Evolutionary conservation across 1,140 invertebrate genomes (phyloP).

Genomic region (Acromyrmex echinatior): DNA sequence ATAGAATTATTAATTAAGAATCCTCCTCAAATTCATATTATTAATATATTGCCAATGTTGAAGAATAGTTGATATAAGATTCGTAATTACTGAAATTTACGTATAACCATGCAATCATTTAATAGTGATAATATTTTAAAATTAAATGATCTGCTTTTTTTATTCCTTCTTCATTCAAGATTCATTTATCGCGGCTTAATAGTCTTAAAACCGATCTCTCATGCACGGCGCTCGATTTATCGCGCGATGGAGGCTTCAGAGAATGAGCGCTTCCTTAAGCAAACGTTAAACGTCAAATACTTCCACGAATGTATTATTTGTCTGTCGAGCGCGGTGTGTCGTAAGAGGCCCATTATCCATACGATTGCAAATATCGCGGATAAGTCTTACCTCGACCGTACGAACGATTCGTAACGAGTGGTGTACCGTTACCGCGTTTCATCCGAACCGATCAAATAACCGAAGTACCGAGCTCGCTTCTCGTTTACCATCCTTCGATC

Average conservation of each 20-base stretch:
- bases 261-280: slow-evolving; percentile 21
- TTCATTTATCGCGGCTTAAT: background rate
- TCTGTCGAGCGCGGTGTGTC: background rate
- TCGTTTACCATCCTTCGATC: slow-evolving; percentile 36
- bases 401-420: slow-evolving; percentile 22
- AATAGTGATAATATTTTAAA: too few species aligned
- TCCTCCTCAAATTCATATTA: too few species aligned
- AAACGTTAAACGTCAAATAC: slow-evolving; percentile 33
- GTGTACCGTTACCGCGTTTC: slow-evolving; percentile 55
- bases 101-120: too few species aligned
- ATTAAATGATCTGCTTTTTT: background rate
- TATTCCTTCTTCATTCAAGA: background rate
- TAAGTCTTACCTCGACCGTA: slow-evolving; percentile 12
- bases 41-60: too few species aligned
- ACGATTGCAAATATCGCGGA: slow-evolving; percentile 50
- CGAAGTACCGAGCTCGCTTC: slow-evolving; percentile 26
- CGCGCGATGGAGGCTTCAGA: background rate
- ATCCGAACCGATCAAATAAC: slow-evolving; percentile 67
- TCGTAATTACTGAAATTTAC: too few species aligned
- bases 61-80: too few species aligned
- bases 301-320: slow-evolving; percentile 39
- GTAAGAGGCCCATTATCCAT: slow-evolving; percentile 44
- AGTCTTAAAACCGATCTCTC: background rate
- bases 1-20: too few species aligned
- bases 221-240: background rate